Percentiles rank a stretch among this genome's conserved stretches.
phyloP scores from a whole-genome alignment of 1,140 invertebrate genomes.

The Riptortus pedestris region DNA sequence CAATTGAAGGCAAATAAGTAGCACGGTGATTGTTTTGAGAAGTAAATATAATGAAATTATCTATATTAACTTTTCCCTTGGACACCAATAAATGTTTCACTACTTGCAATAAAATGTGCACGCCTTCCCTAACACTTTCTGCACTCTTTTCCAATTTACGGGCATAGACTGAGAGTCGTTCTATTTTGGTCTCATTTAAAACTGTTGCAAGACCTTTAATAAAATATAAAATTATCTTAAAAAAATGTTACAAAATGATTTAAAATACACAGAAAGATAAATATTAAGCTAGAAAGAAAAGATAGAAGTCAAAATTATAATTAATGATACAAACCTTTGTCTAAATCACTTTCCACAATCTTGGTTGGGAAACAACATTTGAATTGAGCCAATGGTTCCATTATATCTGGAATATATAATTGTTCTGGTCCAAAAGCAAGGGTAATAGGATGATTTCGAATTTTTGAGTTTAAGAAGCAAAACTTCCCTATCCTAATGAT shows the following conservation, averaged over 20 bases:
- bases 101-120: conserved; percentile 16
- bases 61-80: conserved; percentile 6
- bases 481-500: not conserved
- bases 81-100: not conserved
- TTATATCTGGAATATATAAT: not conserved
- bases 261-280: not conserved
- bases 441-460: not conserved
- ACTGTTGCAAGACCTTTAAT: not conserved
- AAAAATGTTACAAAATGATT: not conserved
- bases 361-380: not conserved
- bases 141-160: conserved; percentile 13
- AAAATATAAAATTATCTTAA: not conserved
- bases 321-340: too few species aligned
- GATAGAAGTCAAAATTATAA: too few species aligned
- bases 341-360: not conserved
- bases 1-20: conserved; percentile 12
- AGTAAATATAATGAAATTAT: conserved; percentile 17
- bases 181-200: conserved; percentile 7
- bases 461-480: conserved; percentile 3
- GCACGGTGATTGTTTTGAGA: conserved; percentile 1
- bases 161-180: conserved; percentile 6
- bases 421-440: not conserved
- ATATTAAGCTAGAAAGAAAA: not conserved
- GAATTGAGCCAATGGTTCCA: not conserved
- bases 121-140: conserved; percentile 22